Conservation (phyloP, 2,797 vertebrate genomes). For the Paguma larvata region DNA sequence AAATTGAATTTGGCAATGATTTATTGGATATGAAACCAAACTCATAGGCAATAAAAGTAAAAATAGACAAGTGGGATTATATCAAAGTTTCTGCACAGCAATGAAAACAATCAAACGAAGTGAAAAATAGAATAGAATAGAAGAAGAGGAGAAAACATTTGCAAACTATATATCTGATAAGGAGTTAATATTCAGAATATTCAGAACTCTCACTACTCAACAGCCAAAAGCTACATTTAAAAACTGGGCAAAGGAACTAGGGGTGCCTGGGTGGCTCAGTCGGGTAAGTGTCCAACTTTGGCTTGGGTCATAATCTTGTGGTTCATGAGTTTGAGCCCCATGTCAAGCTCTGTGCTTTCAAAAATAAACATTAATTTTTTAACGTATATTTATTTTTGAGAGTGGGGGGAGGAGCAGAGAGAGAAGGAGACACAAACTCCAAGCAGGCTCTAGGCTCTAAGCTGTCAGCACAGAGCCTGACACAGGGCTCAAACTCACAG, state of each 20-base stretch:
- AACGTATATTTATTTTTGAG: too few relatives aligned
- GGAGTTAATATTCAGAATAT: not conserved
- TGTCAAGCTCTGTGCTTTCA: too few relatives aligned
- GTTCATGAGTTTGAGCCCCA: too few relatives aligned
- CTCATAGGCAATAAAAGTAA: not conserved
- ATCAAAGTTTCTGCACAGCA: not conserved
- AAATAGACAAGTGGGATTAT: not conserved
- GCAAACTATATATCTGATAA: not conserved
- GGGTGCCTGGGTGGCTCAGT: too few relatives aligned
- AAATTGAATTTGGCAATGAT: not conserved
- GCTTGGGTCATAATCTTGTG: too few relatives aligned
- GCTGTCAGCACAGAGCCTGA: too few relatives aligned
- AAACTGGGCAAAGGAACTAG: not conserved
- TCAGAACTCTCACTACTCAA: not conserved
- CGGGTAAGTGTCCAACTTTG: too few relatives aligned
- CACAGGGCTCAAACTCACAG: too few relatives aligned
- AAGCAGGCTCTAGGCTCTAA: too few relatives aligned
- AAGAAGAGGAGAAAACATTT: not conserved
- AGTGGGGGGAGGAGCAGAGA: too few relatives aligned
- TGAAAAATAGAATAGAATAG: not conserved
- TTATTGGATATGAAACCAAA: not conserved
- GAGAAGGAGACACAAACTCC: too few relatives aligned
- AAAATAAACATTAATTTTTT: too few relatives aligned
- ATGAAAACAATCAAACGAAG: not conserved
- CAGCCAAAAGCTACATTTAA: not conserved